Evolutionary conservation across 2,888 invertebrate species (phyloP), one percentile per base, ranked within the genome.

Genomic region (Pardosa pseudoannulata): DNA sequence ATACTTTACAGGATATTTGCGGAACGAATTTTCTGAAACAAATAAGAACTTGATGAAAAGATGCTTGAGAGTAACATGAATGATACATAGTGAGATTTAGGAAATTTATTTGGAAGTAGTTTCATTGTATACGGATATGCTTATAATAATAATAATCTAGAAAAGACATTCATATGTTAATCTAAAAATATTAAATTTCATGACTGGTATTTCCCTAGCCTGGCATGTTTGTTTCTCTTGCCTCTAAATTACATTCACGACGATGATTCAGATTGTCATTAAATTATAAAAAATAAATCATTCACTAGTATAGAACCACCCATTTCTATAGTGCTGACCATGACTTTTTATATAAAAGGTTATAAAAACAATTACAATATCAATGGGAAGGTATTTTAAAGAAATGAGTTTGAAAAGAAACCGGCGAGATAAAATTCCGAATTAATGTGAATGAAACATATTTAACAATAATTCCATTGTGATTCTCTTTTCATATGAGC

Each of bases 331-430:
- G 56, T 56, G 6, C 3, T 56, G 56, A 56, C 56, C 56, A 23
- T 56, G 56, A 56, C 56, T 23, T 23, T 23, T 56, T 5, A 2
- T 11, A n/a, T 7, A 56, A 56, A 56, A 9, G 56, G 56, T 56
- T 2, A 56, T 23, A 19, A 56, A 56, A 56, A 56, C 23, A 56
- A 56, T 56, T 56, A 56, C 56, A 56, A 23, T 56, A 56, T 56
- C 19, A 5, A 56, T 56, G 23, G 23, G 23, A 56, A 23, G 19
- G 11, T 56, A 56, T 11, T 23, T 23, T 23, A 56, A 6, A 23
- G 23, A 11, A 23, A 6, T 23, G 11, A 2, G 7, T 23, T 23
- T 23, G 13, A 19, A 46, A 16, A 16, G 19, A 23, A 56, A 56
- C 3, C 23, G 13, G 6, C 23, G 56, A 23, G 56, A 56, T 23